Percentiles rank a stretch among this genome's conserved stretches.
phyloP scores from a whole-genome alignment of 2,797 vertebrate species.

The Coracias cyanogaster region DNA sequence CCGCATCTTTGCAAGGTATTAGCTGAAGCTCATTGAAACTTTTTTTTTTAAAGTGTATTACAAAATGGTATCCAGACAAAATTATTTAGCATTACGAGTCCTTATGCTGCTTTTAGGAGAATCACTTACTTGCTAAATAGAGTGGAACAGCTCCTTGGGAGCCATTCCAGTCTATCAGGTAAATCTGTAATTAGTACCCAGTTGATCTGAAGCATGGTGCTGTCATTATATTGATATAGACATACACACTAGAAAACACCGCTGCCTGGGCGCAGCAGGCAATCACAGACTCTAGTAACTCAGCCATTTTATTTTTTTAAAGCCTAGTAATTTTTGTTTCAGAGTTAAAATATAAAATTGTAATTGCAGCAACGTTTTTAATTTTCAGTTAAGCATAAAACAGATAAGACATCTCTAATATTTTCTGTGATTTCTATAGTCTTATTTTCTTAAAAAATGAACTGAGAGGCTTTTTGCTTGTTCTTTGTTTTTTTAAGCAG shows the following conservation, averaged over 20 bases:
- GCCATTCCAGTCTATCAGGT: slow-evolving; percentile 48
- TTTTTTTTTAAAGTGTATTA: background rate
- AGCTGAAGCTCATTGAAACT: background rate
- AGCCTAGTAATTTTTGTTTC: slow-evolving; percentile 10
- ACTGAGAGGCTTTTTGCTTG: background rate
- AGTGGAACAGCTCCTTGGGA: slow-evolving; percentile 42
- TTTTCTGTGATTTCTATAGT: background rate
- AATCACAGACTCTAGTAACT: slow-evolving; percentile 7
- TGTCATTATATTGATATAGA: slow-evolving; percentile 39
- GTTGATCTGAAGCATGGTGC: slow-evolving; percentile 36
- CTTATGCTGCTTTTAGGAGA: slow-evolving; percentile 7
- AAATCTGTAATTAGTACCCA: slow-evolving; percentile 65
- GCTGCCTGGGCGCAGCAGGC: slow-evolving; percentile 37
- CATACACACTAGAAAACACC: slow-evolving; percentile 18
- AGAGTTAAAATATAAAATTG: background rate
- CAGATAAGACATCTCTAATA: background rate
- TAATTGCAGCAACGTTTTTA: background rate
- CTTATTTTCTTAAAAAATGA: background rate
- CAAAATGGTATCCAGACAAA: background rate
- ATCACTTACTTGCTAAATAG: slow-evolving; percentile 28
- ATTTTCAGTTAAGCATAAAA: slow-evolving; percentile 13
- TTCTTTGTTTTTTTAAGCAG: background rate
- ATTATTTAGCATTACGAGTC: slow-evolving; percentile 7
- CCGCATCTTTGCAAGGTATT: background rate
- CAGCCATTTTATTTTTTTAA: background rate